Evolutionary conservation across 2,888 invertebrate species (phyloP), one percentile per base, ranked within the genome.

Genomic region (Eupithecia exiguata): DNA sequence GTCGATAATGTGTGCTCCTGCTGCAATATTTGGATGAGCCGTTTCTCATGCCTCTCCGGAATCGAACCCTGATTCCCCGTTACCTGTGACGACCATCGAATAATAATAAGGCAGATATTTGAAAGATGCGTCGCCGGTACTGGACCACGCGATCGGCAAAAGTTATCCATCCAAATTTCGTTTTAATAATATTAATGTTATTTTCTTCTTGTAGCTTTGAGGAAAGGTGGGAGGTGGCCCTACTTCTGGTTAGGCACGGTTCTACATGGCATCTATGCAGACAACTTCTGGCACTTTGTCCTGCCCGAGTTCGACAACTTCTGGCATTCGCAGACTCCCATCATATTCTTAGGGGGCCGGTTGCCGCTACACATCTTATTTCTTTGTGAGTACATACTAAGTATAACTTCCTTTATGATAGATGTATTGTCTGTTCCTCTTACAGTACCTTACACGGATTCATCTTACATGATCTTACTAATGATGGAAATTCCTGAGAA

Each of bases 281-380:
- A 97, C 40, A 97, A 97, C 89, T 95, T 95, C 80, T 92, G 97
- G 84, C 96, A 96, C 79, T 96, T 97, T 84, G 94, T 95, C 77
- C 83, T 97, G 30, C 97, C 97, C 0, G 96, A 97, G 77, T 96
- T 96, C 76, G 97, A 97, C 89, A 97, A 97, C 87, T 97, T 97
- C 89, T 98, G 97, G 97, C 97, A 97, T 86, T 96, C 97, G 0
- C 97, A 96, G 90, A 95, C 96, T 1, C 96, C 97, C 0, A 87
- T 97, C 38, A 96, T 97, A 78, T 94, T 97, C 74, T 88, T 97
- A 30, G 97, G 97, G 9, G 92, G 95, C 46, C 93, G 97, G 65
- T 89, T 97, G 70, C 97, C 97, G 0, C 87, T 97, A 0, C 97
- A 97, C 83, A 97, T 97, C 69, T 90, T 97, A 36, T 85, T 96